These are phyloP conservation scores for Onychostoma macrolepis DNA, from an alignment of 2,113 vertebrate species.

Conservation along the genomic window DNA sequence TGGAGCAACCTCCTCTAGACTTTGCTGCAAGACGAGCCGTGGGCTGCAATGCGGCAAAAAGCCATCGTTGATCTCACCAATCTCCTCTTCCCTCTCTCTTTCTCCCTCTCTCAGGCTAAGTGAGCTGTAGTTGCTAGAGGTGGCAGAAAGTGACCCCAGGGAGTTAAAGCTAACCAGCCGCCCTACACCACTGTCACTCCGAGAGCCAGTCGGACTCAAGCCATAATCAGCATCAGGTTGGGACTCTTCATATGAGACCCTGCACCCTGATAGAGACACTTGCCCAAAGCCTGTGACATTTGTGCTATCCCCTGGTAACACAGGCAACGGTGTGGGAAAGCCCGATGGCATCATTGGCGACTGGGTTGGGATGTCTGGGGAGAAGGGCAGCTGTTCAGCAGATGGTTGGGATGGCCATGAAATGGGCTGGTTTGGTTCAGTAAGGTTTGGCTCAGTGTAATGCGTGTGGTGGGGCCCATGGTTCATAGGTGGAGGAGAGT, in stretches of 20 bases:
- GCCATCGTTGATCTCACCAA: constrained; percentile 84
- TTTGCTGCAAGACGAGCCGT: constrained; percentile 96
- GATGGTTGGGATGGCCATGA: constrained; percentile 56
- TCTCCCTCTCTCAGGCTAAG: constrained; percentile 93
- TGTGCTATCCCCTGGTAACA: constrained; percentile 71
- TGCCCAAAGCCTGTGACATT: constrained; percentile 76
- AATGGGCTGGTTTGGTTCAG: constrained; percentile 42
- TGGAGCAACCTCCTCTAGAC: constrained; percentile 92
- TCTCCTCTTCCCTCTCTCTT: constrained; percentile 89
- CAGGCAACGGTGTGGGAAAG: constrained; percentile 59
- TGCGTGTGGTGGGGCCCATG: constrained; percentile 68
- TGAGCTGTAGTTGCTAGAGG: constrained; percentile 95
- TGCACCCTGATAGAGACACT: constrained; percentile 76
- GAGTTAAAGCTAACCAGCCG: constrained; percentile 98
- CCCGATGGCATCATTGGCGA: constrained; percentile 55
- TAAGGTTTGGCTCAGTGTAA: constrained; percentile 43
- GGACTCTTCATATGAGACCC: constrained; percentile 87
- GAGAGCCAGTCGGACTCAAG: constrained; percentile 63
- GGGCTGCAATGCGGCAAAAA: constrained; percentile 98
- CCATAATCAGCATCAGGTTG: constrained; percentile 78
- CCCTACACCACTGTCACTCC: constrained; percentile 88
- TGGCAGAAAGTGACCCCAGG: constrained; percentile 91
- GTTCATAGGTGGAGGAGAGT: constrained; percentile 87
- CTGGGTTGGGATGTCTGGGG: constrained; percentile 60
- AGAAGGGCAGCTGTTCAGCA: constrained; percentile 67